phyloP scores from a whole-genome alignment of 1,140 invertebrate genomes.

The Lasioglossum baleicum region DNA sequence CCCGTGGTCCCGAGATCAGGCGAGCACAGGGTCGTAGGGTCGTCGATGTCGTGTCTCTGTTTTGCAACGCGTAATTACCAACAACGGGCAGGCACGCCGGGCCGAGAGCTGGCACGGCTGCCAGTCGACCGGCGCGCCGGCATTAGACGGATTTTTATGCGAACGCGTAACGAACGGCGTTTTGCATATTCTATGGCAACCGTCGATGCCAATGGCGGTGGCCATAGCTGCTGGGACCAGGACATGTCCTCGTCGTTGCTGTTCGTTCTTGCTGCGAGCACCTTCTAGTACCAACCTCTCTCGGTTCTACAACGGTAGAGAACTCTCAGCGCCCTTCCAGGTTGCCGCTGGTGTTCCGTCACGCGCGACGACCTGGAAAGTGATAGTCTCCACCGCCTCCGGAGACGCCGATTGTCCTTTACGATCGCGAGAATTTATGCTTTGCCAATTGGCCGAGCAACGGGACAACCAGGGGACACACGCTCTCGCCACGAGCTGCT shows the following conservation, averaged over 20 bases:
- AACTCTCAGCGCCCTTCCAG: slow-evolving; percentile 16
- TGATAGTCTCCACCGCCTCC: slow-evolving; percentile 64
- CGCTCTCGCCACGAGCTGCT: neutral
- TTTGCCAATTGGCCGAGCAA: neutral
- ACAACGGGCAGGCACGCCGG: slow-evolving; percentile 54
- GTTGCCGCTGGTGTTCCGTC: slow-evolving; percentile 61
- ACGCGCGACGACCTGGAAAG: slow-evolving; percentile 73
- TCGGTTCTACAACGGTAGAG: too few species aligned
- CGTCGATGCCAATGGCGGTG: slow-evolving; percentile 2
- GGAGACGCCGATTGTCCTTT: slow-evolving; percentile 26
- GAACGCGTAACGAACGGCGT: slow-evolving; percentile 65
- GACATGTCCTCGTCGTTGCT: neutral
- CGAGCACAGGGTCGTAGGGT: slow-evolving; percentile 59
- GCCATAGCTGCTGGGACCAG: slow-evolving; percentile 14
- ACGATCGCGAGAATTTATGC: slow-evolving; percentile 41
- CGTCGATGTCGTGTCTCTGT: slow-evolving; percentile 69
- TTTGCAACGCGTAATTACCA: slow-evolving; percentile 75
- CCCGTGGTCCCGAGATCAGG: slow-evolving; percentile 2
- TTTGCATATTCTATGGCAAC: slow-evolving; percentile 70
- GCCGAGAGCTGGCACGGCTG: slow-evolving; percentile 44
- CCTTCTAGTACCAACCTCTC: too few species aligned
- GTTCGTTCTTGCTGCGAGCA: too few species aligned
- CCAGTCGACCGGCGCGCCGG: slow-evolving; percentile 42
- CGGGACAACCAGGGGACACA: neutral
- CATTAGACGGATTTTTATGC: slow-evolving; percentile 61